Conservation (phyloP, 1,140 invertebrate species). For the Tribolium castaneum region DNA sequence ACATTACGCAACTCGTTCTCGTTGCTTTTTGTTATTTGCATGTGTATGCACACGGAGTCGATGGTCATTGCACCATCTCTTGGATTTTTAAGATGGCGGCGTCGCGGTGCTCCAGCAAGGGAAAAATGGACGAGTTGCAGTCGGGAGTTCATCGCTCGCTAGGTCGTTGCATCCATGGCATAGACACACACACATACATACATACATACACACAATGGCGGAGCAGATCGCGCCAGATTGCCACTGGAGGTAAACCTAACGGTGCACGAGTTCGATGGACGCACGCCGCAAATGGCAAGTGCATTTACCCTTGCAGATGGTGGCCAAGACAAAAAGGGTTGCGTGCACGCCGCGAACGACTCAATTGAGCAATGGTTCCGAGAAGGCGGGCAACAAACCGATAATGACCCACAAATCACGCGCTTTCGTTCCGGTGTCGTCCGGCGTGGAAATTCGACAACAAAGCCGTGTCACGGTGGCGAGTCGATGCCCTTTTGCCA, state of each 20-base stretch:
- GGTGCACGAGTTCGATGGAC: constrained; percentile 53
- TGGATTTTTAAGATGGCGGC: not conserved
- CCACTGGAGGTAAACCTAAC: constrained; percentile 55
- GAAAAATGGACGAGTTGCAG: not conserved
- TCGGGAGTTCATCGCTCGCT: constrained; percentile 50
- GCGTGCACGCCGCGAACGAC: too few species aligned
- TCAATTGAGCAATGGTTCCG: too few species aligned
- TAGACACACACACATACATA: constrained; percentile 9
- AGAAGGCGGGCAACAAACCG: not conserved
- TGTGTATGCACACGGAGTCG: constrained; percentile 6
- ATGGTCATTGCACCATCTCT: constrained; percentile 35
- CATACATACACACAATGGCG: constrained; percentile 39
- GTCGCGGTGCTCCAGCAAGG: not conserved
- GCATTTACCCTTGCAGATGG: constrained; percentile 49
- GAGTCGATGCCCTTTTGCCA: not conserved
- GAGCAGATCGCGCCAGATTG: constrained; percentile 50
- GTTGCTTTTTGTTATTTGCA: constrained; percentile 21
- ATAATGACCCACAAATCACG: constrained; percentile 14
- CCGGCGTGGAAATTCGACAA: not conserved
- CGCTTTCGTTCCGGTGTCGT: not conserved
- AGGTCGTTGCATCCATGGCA: constrained; percentile 49
- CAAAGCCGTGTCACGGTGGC: not conserved
- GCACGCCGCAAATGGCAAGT: constrained; percentile 46
- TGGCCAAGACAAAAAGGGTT: not conserved
- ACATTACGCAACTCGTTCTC: constrained; percentile 48